phyloP scores from a whole-genome alignment of 1,140 invertebrate genomes.

The Ylistrum balloti region DNA sequence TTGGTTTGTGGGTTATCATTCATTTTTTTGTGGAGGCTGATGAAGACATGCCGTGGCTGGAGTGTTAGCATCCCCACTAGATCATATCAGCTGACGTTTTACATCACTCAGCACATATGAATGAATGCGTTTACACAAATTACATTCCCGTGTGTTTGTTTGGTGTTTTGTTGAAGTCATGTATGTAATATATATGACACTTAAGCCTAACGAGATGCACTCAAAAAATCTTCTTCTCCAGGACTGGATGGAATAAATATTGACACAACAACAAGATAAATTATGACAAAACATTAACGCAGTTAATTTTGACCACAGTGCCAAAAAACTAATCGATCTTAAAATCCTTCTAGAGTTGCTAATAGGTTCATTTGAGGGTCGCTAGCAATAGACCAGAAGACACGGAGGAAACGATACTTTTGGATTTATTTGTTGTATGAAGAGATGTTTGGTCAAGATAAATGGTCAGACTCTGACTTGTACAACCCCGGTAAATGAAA shows the following conservation, averaged over 20 bases:
- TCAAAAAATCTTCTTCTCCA: background rate
- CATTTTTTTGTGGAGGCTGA: constrained; percentile 27
- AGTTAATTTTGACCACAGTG: background rate
- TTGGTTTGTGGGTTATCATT: background rate
- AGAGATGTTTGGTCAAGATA: background rate
- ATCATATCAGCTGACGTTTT: constrained; percentile 34
- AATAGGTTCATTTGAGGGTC: background rate
- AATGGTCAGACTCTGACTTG: background rate
- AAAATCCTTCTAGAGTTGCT: background rate
- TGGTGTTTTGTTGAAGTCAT: background rate
- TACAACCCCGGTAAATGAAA: background rate
- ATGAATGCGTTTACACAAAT: constrained; percentile 29
- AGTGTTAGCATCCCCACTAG: constrained; percentile 3
- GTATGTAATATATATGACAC: background rate
- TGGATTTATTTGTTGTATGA: background rate
- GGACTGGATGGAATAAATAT: constrained; percentile 1
- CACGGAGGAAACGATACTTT: background rate
- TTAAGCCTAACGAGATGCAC: background rate
- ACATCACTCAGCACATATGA: background rate
- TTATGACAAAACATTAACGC: background rate
- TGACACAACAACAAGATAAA: background rate
- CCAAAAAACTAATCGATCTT: background rate
- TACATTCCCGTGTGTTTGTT: background rate
- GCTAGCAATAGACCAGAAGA: background rate
- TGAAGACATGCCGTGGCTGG: background rate